phyloP scores from a whole-genome alignment of 2,797 vertebrate genomes.

The Pseudochirops corinnae region DNA sequence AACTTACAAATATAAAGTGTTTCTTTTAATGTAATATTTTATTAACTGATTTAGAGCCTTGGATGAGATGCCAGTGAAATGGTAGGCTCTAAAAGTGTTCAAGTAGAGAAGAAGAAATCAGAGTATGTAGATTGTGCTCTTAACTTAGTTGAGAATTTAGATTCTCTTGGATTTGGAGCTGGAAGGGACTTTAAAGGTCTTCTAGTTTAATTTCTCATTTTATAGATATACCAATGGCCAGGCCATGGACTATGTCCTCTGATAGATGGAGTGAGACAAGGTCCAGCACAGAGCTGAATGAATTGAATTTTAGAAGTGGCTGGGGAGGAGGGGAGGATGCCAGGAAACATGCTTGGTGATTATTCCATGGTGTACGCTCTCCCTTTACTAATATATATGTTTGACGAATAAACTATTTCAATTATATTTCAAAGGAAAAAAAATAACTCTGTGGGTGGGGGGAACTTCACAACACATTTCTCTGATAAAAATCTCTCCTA shows the following conservation, averaged over 20 bases:
- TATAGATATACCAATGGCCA: neutral
- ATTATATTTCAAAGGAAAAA: neutral
- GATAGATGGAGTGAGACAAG: neutral
- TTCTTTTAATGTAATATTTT: constrained; percentile 33
- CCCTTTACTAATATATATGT: neutral
- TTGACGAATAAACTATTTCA: neutral
- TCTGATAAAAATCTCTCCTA: neutral
- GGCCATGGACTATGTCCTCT: neutral
- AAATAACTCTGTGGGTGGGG: neutral
- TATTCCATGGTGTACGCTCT: neutral
- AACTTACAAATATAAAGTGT: neutral
- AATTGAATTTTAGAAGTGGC: neutral
- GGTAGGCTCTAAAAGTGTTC: neutral
- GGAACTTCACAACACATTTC: neutral
- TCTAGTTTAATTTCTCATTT: neutral
- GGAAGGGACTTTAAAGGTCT: neutral
- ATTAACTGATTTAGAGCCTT: neutral
- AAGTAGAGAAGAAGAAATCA: neutral
- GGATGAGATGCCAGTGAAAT: neutral
- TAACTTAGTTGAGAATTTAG: neutral
- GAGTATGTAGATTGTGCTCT: neutral
- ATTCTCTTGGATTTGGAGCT: neutral
- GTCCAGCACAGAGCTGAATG: neutral
- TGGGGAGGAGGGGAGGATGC: neutral
- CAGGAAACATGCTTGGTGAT: neutral